Base-by-base conservation (phyloP, 2,888 invertebrate species). In the Bhutanitis thaidina region DNA sequence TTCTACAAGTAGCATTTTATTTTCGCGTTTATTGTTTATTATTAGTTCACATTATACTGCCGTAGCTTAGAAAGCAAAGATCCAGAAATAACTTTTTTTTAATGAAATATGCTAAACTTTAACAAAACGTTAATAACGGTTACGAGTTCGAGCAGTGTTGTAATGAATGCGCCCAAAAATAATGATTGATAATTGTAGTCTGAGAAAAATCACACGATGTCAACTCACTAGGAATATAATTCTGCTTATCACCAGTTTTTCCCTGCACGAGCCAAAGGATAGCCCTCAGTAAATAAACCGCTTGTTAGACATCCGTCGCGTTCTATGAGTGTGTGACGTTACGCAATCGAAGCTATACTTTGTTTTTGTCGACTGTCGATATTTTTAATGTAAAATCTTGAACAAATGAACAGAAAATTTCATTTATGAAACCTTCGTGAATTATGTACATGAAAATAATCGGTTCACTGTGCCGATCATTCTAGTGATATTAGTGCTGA, bases 191-290 rank as follows among this genome's bases (percentile, higher is more conserved):
- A 51, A 36, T 35, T 40, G 34, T 27, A 16, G 36, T 40, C 16
- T 13, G n/a, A 30, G 36, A 35, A 40, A 45, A 51, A 40, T 40
- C 50, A 13, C 2, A 16, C 14, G 15, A 12, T 29, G 15, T 7
- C 29, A 29, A 27, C 12, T 37, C 13, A 20, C 36, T 49, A 36
- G 36, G 30, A 43, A 54, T 51, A 44, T 41, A 16, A 43, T 49
- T 52, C 64, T 53, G 58, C 60, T 61, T 61, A 60, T 59, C 60
- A 50, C 56, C 55, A 55, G 64, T 63, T 62, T 61, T 64, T 60
- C 64, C 64, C 58, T 59, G 56, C 52, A 59, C 54, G 48, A 58
- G 59, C 49, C 51, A 51, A 53, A 64, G 62, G 61, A 59, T 62
- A 56, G 54, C 55, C 41, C 48, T 56, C 49, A 37, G 58, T 48